These are phyloP conservation scores for Terrapene triunguis DNA, from an alignment of 2,113 vertebrate species.

Conservation along the genomic window DNA sequence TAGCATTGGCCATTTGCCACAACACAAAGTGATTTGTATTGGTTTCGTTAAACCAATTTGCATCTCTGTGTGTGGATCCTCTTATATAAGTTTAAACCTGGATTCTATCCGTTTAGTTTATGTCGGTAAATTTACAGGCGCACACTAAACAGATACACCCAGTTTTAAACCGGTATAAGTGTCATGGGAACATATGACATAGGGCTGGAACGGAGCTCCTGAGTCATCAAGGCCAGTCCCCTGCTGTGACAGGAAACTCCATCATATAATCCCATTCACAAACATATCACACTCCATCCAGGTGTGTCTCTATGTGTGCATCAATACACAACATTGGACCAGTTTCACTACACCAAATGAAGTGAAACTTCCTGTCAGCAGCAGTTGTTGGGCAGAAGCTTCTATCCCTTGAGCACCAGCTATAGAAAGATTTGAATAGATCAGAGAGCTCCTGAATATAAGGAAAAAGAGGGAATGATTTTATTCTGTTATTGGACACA, in stretches of 20 bases:
- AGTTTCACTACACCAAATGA: not conserved
- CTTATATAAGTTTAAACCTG: not conserved
- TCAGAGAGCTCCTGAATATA: not conserved
- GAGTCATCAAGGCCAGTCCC: not conserved
- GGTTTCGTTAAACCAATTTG: not conserved
- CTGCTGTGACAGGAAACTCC: not conserved
- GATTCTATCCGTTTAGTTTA: not conserved
- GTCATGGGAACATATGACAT: not conserved
- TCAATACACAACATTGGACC: not conserved
- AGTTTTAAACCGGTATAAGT: not conserved
- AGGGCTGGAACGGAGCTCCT: not conserved
- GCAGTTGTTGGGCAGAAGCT: not conserved
- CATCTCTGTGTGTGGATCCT: not conserved
- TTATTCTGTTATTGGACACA: not conserved
- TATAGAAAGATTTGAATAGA: not conserved
- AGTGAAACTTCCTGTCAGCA: not conserved
- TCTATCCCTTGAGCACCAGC: not conserved
- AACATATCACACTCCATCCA: not conserved
- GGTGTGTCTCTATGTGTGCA: fast-evolving
- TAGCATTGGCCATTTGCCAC: no score
- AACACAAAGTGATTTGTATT: not conserved
- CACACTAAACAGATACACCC: not conserved
- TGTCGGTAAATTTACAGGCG: not conserved
- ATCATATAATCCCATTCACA: not conserved
- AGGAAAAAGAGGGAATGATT: not conserved